A percentile compares a stretch with the other conserved stretches of the same genome.
These are phyloP conservation scores for Sinocyclocheilus rhinocerous DNA, from an alignment of 2,113 vertebrate genomes.

Conservation along the genomic window DNA sequence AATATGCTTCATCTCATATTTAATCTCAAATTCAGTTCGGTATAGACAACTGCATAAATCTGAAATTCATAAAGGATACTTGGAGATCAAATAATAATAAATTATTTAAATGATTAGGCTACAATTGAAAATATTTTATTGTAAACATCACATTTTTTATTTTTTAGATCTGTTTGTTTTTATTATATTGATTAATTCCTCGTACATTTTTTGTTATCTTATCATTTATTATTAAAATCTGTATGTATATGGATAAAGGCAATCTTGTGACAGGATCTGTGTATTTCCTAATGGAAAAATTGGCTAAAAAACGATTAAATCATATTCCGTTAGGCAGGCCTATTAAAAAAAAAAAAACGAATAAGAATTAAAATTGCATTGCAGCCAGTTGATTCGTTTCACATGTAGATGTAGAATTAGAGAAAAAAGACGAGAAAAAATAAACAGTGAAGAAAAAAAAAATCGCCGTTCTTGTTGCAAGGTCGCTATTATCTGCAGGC, in stretches of 20 bases:
- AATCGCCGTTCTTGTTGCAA: constrained; percentile 6
- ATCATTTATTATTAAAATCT: not conserved
- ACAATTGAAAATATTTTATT: not conserved
- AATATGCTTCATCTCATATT: not conserved
- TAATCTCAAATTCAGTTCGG: not conserved
- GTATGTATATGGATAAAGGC: not conserved
- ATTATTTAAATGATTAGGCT: not conserved
- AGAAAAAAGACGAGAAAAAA: not conserved
- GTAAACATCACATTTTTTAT: not conserved
- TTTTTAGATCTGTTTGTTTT: not conserved
- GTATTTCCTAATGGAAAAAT: not conserved
- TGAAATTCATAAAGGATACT: not conserved
- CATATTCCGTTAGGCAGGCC: not conserved
- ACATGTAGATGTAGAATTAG: not conserved
- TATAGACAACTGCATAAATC: not conserved
- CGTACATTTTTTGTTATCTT: not conserved
- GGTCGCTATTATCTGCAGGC: constrained; percentile 31
- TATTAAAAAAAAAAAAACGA: not conserved
- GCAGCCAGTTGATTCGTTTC: not conserved
- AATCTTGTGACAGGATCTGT: not conserved
- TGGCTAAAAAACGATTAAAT: not conserved
- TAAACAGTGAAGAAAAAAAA: too few relatives aligned
- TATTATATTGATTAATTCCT: not conserved
- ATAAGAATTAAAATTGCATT: not conserved
- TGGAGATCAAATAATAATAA: not conserved